Base-by-base conservation (phyloP, 2,113 vertebrate genomes). In the Laterallus jamaicensis region DNA sequence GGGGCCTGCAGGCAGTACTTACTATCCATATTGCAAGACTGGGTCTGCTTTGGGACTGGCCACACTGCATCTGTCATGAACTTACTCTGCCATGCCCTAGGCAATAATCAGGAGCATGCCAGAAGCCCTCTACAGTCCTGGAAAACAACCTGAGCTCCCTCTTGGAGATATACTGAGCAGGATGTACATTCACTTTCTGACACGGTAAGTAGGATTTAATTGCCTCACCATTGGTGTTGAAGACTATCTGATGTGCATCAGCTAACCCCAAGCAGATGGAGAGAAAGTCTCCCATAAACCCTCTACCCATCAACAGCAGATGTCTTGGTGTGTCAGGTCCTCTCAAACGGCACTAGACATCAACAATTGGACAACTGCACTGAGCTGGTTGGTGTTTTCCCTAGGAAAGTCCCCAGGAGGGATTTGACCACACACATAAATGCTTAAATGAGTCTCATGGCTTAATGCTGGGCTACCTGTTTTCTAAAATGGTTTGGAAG, bases 401-500 rank as follows among this genome's bases (percentile, higher is more conserved):
- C 50, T 54, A 37, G 32, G 24, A 88, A 76, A 70, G 7, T 70
- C 68, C 21, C 39, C 76, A 54, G 6, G 16, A 1, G 5, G 35
- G 25, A 5, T 59, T 54, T 80, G 47, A 73, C 56, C 31, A 35
- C 13, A 42, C 37, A 26, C 15, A 13, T 42, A 52, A 71, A 79
- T 15, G 21, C 21, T 63, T 73, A 42, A 67, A 76, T 35, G 18
- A 74, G 8, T 37, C 11, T 70, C 0, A 0, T 6, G 15, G 54
- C 60, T 91, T 76, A 82, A 49, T 11, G 15, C 28, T 66, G 29
- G n/a, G 44, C 19, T 58, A 63, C 37, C 29, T 24, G 59, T 77
- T 89, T 95, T 92, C 63, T 76, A 26, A 79, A 90, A 67, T 24
- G 1, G 2, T 86, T 93, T 86, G 68, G 31, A 86, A 88, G 44